These are phyloP conservation scores for Pachydiplax longipennis DNA, from an alignment of 2,888 invertebrate genomes.

Conservation along the genomic window DNA sequence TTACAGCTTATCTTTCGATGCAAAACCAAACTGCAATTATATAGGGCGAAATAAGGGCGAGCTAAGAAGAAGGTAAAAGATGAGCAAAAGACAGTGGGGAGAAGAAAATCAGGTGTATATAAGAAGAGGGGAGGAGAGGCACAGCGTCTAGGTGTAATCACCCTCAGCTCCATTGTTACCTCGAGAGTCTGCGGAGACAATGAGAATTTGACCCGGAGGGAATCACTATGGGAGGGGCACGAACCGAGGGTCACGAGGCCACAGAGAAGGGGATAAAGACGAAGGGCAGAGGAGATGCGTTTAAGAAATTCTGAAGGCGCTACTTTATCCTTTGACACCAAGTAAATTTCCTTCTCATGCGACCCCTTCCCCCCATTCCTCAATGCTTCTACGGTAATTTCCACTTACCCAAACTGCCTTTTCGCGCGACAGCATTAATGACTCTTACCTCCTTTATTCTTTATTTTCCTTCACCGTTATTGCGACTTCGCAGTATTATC, in stretches of 20 bases:
- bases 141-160: neutral
- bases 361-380: neutral
- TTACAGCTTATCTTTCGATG: too few relatives aligned
- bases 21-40: too few relatives aligned
- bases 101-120: neutral
- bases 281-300: neutral
- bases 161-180: neutral
- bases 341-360: neutral
- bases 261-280: neutral
- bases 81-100: neutral
- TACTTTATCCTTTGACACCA: neutral
- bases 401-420: neutral
- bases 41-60: too few relatives aligned
- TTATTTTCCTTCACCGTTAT: neutral
- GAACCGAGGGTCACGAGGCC: neutral
- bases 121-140: neutral
- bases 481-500: neutral
- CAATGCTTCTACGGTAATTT: neutral
- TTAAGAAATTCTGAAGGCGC: neutral
- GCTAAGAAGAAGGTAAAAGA: neutral
- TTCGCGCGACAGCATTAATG: neutral
- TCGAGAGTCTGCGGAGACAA: slow-evolving; percentile 28
- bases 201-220: slow-evolving; percentile 29
- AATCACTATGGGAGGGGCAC: slow-evolving; percentile 4
- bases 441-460: neutral